These are phyloP conservation scores for Halocynthia aurantium DNA, from an alignment of 23 tunicate species.

Conservation along the genomic window DNA sequence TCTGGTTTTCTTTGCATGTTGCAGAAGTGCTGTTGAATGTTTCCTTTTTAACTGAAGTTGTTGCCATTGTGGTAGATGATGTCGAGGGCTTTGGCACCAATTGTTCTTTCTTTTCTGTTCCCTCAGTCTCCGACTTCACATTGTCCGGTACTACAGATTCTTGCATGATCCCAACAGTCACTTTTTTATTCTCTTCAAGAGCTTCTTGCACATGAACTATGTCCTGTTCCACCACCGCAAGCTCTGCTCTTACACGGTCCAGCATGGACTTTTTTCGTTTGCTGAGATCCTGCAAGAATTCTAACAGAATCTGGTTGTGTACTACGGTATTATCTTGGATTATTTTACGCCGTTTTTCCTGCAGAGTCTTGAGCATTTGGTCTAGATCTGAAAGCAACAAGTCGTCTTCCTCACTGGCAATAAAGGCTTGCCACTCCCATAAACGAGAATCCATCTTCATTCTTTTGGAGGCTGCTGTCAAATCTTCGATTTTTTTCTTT, in stretches of 20 bases:
- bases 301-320: constrained; percentile 69
- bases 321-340: constrained; percentile 65
- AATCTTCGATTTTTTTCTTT: constrained; percentile 56
- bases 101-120: constrained; percentile 66
- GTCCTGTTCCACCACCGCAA: constrained; percentile 64
- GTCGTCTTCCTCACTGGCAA: constrained; percentile 49
- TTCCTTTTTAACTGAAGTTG: constrained; percentile 22
- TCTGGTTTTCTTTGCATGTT: constrained; percentile 51
- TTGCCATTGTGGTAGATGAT: not conserved
- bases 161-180: constrained; percentile 14
- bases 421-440: constrained; percentile 80
- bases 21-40: constrained; percentile 47
- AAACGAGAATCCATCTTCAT: constrained; percentile 61
- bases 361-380: constrained; percentile 63
- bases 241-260: constrained; percentile 47
- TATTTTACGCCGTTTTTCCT: constrained; percentile 54
- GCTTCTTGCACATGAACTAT: constrained; percentile 57
- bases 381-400: constrained; percentile 70
- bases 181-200: constrained; percentile 34
- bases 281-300: constrained; percentile 59
- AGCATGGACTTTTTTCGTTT: constrained; percentile 48
- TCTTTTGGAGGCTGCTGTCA: constrained; percentile 33
- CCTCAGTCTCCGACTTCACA: constrained; percentile 7
- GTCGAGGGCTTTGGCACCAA: constrained; percentile 81
- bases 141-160: constrained; percentile 86